Conservation (phyloP, 64 coral and sea anemone species). For the Trachythela sp. region DNA sequence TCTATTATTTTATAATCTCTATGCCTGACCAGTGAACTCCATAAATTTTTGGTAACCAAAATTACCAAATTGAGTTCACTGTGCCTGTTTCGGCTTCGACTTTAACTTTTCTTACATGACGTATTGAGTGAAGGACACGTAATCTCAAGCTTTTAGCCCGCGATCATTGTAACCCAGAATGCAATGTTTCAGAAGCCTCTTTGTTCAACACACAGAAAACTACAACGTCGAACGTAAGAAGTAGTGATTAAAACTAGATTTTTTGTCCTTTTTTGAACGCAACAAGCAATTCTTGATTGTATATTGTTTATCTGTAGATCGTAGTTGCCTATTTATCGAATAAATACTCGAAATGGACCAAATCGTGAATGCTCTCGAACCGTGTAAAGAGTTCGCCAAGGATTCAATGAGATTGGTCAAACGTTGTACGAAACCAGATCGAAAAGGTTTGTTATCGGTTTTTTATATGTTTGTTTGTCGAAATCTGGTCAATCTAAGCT, state of each 20-base stretch:
- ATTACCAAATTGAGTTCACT: too few relatives aligned
- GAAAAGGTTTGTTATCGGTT: slow-evolving; percentile 84
- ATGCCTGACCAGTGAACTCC: too few relatives aligned
- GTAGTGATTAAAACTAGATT: background rate
- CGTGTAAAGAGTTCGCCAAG: slow-evolving; percentile 98
- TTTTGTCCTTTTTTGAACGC: background rate
- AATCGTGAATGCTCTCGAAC: slow-evolving; percentile 79
- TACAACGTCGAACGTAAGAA: background rate
- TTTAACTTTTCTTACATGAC: background rate
- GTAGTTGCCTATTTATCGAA: background rate
- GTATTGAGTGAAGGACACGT: background rate
- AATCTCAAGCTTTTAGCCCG: background rate
- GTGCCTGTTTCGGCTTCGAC: too few relatives aligned
- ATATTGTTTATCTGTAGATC: background rate
- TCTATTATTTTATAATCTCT: too few relatives aligned
- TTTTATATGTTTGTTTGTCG: too few relatives aligned
- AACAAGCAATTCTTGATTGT: background rate
- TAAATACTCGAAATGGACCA: slow-evolving; percentile 76
- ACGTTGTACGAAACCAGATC: slow-evolving; percentile 95
- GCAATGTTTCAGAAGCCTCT: background rate
- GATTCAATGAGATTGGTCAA: slow-evolving; percentile 96
- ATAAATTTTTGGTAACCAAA: too few relatives aligned
- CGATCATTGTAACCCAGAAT: background rate
- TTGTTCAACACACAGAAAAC: background rate
- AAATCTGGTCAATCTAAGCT: too few relatives aligned